phyloP scores from a whole-genome alignment of 2,888 invertebrate species.

The Auanema sp. region DNA sequence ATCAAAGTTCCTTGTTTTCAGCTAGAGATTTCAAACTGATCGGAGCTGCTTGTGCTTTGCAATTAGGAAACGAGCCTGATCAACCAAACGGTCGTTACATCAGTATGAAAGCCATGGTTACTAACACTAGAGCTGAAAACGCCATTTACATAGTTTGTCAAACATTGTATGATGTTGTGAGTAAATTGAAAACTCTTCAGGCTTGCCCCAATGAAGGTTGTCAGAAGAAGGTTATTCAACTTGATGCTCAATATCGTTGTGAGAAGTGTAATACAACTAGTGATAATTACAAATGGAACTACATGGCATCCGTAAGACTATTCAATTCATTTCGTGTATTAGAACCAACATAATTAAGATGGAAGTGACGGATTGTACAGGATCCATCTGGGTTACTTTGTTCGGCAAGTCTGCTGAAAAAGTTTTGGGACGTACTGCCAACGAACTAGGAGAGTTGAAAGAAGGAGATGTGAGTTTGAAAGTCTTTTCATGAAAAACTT shows the following conservation, averaged over 20 bases:
- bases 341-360: conserved; percentile 72
- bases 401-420: conserved; percentile 81
- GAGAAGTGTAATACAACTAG: conserved; percentile 89
- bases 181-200: conserved; percentile 46
- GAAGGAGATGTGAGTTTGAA: conserved; percentile 26
- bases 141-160: conserved; percentile 76
- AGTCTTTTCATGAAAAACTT: neutral
- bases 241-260: conserved; percentile 86
- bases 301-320: conserved; percentile 35
- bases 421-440: conserved; percentile 75
- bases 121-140: conserved; percentile 80
- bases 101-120: conserved; percentile 78
- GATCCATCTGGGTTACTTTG: conserved; percentile 85
- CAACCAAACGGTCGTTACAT: conserved; percentile 73
- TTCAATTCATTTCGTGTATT: conserved; percentile 7
- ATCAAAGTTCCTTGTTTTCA: neutral
- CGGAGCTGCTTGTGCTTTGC: conserved; percentile 26
- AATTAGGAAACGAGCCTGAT: conserved; percentile 65
- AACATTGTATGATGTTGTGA: neutral
- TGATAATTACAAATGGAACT: conserved; percentile 75
- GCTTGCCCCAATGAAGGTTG: conserved; percentile 86
- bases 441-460: conserved; percentile 76
- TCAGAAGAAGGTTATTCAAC: conserved; percentile 84
- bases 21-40: conserved; percentile 46
- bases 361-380: conserved; percentile 83